Evolutionary conservation across 2,113 vertebrate species (phyloP).

Genomic region (Pangasianodon gigas): DNA sequence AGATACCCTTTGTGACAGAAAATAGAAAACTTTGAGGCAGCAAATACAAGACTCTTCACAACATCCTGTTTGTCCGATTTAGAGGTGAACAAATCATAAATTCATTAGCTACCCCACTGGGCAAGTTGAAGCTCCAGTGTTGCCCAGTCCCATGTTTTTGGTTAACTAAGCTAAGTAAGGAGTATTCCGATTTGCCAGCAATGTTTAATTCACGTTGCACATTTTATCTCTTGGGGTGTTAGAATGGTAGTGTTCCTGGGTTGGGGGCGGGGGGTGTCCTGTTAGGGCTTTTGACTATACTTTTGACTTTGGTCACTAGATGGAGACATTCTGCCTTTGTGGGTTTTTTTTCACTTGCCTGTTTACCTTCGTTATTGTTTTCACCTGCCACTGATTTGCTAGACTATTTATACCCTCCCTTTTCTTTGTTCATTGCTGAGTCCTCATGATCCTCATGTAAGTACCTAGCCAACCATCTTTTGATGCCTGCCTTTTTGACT

Average conservation of each 20-base stretch:
- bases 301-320: not conserved
- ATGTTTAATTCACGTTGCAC: too few species aligned
- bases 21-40: too few species aligned
- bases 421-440: too few species aligned
- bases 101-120: not conserved
- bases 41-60: too few species aligned
- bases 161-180: not conserved
- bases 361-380: not conserved
- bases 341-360: not conserved
- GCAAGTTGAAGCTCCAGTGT: not conserved
- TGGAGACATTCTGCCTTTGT: not conserved
- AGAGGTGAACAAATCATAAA: not conserved
- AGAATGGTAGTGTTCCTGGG: too few species aligned
- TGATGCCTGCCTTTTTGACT: too few species aligned
- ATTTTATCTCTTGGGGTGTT: too few species aligned
- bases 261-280: too few species aligned
- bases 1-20: too few species aligned
- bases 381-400: not conserved
- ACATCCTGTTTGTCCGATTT: not conserved
- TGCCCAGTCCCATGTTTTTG: not conserved
- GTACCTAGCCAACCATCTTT: too few species aligned
- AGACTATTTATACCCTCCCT: too few species aligned
- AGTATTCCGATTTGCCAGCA: not conserved
- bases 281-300: not conserved
- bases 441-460: too few species aligned